phyloP scores from a whole-genome alignment of 2,888 invertebrate genomes.

The Cheilosia urbana region DNA sequence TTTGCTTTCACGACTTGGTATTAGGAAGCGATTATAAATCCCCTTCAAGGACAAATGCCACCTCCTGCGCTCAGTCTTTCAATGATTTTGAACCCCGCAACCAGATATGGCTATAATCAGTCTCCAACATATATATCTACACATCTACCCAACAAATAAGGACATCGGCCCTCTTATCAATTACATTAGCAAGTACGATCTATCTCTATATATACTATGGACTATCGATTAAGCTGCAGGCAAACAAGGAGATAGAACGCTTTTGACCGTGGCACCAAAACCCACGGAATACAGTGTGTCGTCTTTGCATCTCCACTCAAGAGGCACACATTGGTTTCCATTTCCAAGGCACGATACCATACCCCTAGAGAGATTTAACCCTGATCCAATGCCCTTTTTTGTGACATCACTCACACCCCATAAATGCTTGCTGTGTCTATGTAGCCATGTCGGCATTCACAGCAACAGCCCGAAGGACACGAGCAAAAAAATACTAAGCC shows the following conservation, averaged over 20 bases:
- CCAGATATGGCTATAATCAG: slow-evolving; percentile 4
- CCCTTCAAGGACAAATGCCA: not conserved
- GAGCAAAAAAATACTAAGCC: slow-evolving; percentile 39
- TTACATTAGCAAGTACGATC: not conserved
- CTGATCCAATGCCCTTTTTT: slow-evolving; percentile 58
- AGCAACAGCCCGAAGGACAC: slow-evolving; percentile 36
- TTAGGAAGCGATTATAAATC: not conserved
- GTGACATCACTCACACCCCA: not conserved
- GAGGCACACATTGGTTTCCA: slow-evolving; percentile 42
- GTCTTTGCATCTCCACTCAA: slow-evolving; percentile 29
- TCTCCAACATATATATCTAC: not conserved
- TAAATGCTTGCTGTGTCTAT: no score
- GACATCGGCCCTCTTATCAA: slow-evolving; percentile 6
- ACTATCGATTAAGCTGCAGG: slow-evolving; percentile 43
- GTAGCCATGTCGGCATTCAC: not conserved
- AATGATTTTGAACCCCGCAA: slow-evolving; percentile 19
- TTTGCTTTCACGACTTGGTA: slow-evolving; percentile 2
- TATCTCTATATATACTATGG: slow-evolving; percentile 2
- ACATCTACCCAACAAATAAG: not conserved
- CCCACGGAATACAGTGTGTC: not conserved
- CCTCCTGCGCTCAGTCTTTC: not conserved
- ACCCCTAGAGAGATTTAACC: slow-evolving; percentile 42
- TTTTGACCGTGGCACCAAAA: slow-evolving; percentile 60
- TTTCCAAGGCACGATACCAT: slow-evolving; percentile 31
- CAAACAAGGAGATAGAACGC: slow-evolving; percentile 22